Conservation (phyloP, 2,113 vertebrate species). For the Perccottus glenii region DNA sequence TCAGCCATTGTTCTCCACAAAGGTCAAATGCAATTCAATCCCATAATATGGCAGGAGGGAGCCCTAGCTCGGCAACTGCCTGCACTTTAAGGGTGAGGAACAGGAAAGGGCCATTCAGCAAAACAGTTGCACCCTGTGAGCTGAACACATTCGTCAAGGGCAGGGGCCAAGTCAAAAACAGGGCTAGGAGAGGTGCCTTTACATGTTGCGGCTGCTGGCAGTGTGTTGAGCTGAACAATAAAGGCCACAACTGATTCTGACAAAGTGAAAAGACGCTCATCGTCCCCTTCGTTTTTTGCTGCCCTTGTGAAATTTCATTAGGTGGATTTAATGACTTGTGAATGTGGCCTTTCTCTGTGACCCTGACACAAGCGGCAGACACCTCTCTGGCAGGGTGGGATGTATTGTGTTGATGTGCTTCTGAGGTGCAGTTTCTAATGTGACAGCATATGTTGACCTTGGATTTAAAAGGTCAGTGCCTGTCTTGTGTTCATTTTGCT, state of each 20-base stretch:
- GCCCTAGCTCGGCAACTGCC: conserved; percentile 57
- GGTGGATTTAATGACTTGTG: conserved; percentile 76
- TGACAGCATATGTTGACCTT: conserved; percentile 64
- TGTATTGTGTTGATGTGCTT: conserved; percentile 67
- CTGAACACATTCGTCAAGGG: conserved; percentile 72
- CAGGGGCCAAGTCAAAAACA: conserved; percentile 58
- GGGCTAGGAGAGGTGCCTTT: conserved; percentile 49
- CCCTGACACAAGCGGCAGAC: conserved; percentile 68
- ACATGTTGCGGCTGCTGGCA: conserved; percentile 52
- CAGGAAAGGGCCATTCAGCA: conserved; percentile 76
- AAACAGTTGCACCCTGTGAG: conserved; percentile 68
- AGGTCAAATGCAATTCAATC: conserved; percentile 83
- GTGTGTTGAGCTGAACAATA: conserved; percentile 56
- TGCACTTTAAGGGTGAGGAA: conserved; percentile 72
- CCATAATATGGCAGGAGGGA: conserved; percentile 62
- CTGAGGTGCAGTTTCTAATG: conserved; percentile 66
- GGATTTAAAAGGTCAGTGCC: conserved; percentile 45
- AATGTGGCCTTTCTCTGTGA: conserved; percentile 69
- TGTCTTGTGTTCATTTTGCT: conserved; percentile 40
- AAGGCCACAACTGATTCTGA: conserved; percentile 48
- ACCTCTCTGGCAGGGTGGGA: conserved; percentile 61
- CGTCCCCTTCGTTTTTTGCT: conserved; percentile 60
- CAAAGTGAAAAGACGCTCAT: conserved; percentile 64
- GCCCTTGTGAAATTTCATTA: conserved; percentile 78
- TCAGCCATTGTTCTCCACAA: conserved; percentile 80